Conservation (phyloP, 1,140 invertebrate genomes). For the Halesus radiatus region DNA sequence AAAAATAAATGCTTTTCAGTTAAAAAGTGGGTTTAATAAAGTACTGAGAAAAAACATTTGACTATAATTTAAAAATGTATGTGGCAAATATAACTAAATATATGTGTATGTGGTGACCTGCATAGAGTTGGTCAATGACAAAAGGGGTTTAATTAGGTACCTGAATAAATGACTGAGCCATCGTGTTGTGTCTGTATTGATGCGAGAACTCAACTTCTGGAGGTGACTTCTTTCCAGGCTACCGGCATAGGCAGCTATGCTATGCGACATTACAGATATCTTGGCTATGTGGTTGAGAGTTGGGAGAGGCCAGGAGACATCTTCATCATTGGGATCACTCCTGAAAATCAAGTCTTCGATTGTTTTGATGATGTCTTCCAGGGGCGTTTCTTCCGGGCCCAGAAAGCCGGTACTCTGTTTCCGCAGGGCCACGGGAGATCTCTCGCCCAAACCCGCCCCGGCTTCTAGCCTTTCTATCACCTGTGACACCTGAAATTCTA, state of each 20-base stretch:
- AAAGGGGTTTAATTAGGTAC: constrained; percentile 60
- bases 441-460: constrained; percentile 67
- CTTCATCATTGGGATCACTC: constrained; percentile 51
- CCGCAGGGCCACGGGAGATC: constrained; percentile 59
- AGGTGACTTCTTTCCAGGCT: constrained; percentile 76
- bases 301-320: constrained; percentile 50
- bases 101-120: too few species aligned
- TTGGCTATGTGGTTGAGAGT: constrained; percentile 66
- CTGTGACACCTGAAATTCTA: constrained; percentile 78
- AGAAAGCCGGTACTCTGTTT: constrained; percentile 66
- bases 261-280: constrained; percentile 78
- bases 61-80: too few species aligned
- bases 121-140: too few species aligned
- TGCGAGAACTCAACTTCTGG: constrained; percentile 75
- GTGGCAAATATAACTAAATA: too few species aligned
- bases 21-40: too few species aligned
- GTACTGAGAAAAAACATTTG: too few species aligned
- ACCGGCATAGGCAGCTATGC: constrained; percentile 78
- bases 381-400: constrained; percentile 65
- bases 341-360: constrained; percentile 52
- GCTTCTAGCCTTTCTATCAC: constrained; percentile 77
- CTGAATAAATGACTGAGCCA: constrained; percentile 83
- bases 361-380: constrained; percentile 66
- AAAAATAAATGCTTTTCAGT: background rate
- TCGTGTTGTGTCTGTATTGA: constrained; percentile 79